These are phyloP conservation scores for Dryococelus australis DNA, from an alignment of 2,888 invertebrate species.

Conservation along the genomic window DNA sequence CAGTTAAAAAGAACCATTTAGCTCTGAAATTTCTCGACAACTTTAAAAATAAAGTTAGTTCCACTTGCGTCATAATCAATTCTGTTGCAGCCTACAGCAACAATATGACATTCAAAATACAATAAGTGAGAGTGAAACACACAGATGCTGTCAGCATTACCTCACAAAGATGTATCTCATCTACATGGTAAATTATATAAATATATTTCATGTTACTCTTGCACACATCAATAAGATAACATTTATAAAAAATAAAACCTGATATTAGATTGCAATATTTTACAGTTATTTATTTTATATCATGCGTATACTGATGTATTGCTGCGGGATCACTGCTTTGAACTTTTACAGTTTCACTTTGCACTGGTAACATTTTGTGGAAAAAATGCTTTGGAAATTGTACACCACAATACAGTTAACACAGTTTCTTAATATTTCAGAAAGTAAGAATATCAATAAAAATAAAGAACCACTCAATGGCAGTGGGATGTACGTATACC, in stretches of 20 bases:
- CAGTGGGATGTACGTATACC: no score
- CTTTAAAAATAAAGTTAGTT: no score
- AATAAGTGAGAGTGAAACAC: no score
- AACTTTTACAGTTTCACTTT: neutral
- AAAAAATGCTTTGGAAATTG: neutral
- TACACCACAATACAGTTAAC: neutral
- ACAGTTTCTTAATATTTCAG: neutral
- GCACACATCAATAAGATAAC: neutral
- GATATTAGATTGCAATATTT: neutral
- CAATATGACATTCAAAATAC: no score
- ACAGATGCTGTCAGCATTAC: no score
- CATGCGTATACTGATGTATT: slow-evolving; percentile 46
- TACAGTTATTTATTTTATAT: slow-evolving; percentile 30
- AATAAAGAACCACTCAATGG: no score
- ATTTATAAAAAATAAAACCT: slow-evolving; percentile 44
- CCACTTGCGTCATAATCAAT: no score
- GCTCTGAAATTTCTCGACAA: no score
- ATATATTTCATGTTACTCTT: neutral
- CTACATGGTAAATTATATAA: neutral
- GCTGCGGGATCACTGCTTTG: slow-evolving; percentile 34
- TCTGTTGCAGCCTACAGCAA: no score
- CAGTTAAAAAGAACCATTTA: no score
- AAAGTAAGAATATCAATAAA: neutral
- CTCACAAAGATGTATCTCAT: neutral
- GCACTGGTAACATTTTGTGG: neutral